phyloP scores from a whole-genome alignment of 2,113 vertebrate species.

The Oncorhynchus mykiss region DNA sequence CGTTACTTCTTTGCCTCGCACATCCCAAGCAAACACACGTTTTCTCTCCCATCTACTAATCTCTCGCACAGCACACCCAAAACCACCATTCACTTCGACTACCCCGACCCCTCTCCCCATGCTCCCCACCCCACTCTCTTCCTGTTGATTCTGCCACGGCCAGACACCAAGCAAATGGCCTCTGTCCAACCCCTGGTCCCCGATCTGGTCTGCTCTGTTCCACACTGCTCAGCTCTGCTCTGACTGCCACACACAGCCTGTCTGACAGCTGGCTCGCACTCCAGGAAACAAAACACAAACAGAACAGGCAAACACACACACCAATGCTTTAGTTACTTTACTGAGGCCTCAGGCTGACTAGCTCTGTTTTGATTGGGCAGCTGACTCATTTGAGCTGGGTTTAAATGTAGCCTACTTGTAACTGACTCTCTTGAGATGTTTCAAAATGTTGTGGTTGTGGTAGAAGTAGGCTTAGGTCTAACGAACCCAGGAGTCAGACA shows the following conservation, averaged over 20 bases:
- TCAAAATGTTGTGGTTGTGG: neutral
- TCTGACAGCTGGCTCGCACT: slow-evolving; percentile 73
- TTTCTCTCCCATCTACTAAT: slow-evolving; percentile 35
- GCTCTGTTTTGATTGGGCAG: slow-evolving; percentile 66
- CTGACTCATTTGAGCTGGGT: slow-evolving; percentile 57
- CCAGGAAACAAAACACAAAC: slow-evolving; percentile 71
- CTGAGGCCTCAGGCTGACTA: slow-evolving; percentile 18
- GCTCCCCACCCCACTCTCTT: slow-evolving; percentile 18
- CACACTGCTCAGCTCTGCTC: slow-evolving; percentile 6
- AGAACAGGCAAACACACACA: slow-evolving; percentile 14
- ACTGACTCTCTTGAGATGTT: neutral
- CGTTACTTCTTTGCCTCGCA: slow-evolving; percentile 11
- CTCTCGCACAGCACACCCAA: slow-evolving; percentile 38
- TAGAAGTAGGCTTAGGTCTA: too few species aligned
- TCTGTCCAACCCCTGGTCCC: slow-evolving; percentile 39
- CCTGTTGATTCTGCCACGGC: slow-evolving; percentile 60
- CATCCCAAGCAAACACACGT: slow-evolving; percentile 5
- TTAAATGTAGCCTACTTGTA: slow-evolving; percentile 34
- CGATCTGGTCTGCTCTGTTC: slow-evolving; percentile 15
- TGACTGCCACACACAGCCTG: slow-evolving; percentile 60
- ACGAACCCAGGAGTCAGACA: too few species aligned
- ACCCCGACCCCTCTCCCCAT: slow-evolving; percentile 5
- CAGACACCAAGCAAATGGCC: slow-evolving; percentile 69
- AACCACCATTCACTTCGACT: slow-evolving; percentile 14
- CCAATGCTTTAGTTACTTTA: slow-evolving; percentile 7